These are phyloP conservation scores for Stratiolaelaps scimitus DNA, from an alignment of 1,140 invertebrate species.

Conservation along the genomic window DNA sequence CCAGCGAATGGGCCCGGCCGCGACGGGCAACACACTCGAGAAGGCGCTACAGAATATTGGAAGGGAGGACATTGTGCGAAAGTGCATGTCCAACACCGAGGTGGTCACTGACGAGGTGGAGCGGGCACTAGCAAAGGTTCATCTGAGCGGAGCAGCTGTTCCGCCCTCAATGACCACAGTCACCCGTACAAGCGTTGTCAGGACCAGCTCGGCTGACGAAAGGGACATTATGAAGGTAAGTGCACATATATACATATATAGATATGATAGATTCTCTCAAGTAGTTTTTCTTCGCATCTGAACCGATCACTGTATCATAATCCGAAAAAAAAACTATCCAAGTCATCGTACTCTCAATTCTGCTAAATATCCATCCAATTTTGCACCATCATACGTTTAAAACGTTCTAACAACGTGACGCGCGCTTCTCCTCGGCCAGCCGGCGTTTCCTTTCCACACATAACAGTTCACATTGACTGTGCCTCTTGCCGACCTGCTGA, in stretches of 20 bases:
- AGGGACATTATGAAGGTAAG: conserved; percentile 56
- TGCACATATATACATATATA: background rate
- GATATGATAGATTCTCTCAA: too few relatives aligned
- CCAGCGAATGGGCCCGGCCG: conserved; percentile 54
- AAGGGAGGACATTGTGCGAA: conserved; percentile 78
- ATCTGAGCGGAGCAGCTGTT: conserved; percentile 41
- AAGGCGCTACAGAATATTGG: conserved; percentile 73
- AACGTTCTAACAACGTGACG: too few relatives aligned
- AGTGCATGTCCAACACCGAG: conserved; percentile 73
- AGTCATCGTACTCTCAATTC: too few relatives aligned
- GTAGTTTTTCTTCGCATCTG: too few relatives aligned
- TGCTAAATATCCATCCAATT: too few relatives aligned
- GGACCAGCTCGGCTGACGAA: conserved; percentile 44
- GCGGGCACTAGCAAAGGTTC: conserved; percentile 58
- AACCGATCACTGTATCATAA: too few relatives aligned
- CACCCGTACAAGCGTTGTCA: background rate
- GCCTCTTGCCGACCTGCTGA: too few relatives aligned
- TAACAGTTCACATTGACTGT: too few relatives aligned
- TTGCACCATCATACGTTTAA: too few relatives aligned
- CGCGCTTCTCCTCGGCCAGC: too few relatives aligned
- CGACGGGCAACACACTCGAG: conserved; percentile 68
- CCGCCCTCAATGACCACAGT: conserved; percentile 1
- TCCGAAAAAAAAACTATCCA: too few relatives aligned
- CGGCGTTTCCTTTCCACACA: too few relatives aligned
- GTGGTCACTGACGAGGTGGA: conserved; percentile 65